Base-by-base conservation (phyloP, 2,888 invertebrate species). In the Ethmia dodecea region DNA sequence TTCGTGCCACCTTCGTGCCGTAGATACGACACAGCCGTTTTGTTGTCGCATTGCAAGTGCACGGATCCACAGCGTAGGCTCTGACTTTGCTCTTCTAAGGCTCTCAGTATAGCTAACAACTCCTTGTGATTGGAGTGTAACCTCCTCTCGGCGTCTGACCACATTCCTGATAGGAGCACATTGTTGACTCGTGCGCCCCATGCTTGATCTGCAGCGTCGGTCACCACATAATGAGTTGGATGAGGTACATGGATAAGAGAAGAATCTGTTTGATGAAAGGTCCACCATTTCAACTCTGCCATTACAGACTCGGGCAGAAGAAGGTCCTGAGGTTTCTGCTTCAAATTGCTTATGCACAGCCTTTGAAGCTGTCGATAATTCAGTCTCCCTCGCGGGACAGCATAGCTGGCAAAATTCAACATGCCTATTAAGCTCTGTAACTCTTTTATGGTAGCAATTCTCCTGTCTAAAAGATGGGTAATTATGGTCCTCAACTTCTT, bases 1-100 rank as follows among this genome's bases (percentile, higher is more conserved):
- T 33, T 31, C 2, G 51, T 52, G 1, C 52, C 49, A 4, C 55
- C 55, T 28, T 55, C 47, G 32, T 54, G 57, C n/a, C 38, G 32
- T 13, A 49, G n/a, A 11, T 48, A 45, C 1, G 43, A 30, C 0
- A 52, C 34, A 4, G 38, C 43, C 5, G 51, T 53, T 2, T 42
- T 37, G 11, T 52, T 54, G 38, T 55, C 45, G 37, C 40, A 37
- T 26, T 47, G 45, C 2, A 42, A 16, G 6, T 20, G 27, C 2
- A 36, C 11, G 11, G 31, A 42, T 1, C 43, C 31, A n/a, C 33
- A 28, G 20, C 29, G 32, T 43, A 36, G 34, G 3, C 26, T 29
- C 10, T n/a, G 10, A 12, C 13, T 12, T 35, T 37, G 26, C 5
- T 8, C 6, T 3, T 28, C 22, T 35, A 48, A 37, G 5, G 41